phyloP scores from a whole-genome alignment of 2,113 vertebrate genomes.

The Lasiurus borealis region DNA sequence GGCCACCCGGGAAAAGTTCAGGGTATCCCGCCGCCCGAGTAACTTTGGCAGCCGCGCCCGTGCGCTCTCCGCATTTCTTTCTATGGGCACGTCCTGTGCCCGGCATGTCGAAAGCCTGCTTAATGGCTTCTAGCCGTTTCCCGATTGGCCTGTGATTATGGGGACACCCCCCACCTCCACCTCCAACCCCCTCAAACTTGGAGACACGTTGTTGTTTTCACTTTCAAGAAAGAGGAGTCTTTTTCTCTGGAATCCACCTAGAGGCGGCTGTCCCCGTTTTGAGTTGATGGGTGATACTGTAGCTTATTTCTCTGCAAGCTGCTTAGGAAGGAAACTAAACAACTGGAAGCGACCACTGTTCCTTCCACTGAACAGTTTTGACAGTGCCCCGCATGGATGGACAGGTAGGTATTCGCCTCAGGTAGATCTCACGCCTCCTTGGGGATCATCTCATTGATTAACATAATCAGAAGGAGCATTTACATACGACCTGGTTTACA shows the following conservation, averaged over 20 bases:
- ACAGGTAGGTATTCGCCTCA: neutral
- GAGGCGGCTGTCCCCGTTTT: neutral
- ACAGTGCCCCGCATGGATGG: neutral
- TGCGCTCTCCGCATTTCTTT: slow-evolving; percentile 59
- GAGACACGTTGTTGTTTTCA: neutral
- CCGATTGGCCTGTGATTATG: neutral
- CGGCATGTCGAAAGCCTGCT: slow-evolving; percentile 68
- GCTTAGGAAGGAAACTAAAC: slow-evolving; percentile 71
- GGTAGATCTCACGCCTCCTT: neutral
- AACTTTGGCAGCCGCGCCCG: slow-evolving; percentile 65
- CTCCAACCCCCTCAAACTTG: too few species aligned
- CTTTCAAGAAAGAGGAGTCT: neutral
- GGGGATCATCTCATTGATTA: slow-evolving; percentile 14
- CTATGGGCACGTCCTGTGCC: slow-evolving; percentile 78
- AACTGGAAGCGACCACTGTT: slow-evolving; percentile 59
- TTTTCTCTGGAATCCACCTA: slow-evolving; percentile 31
- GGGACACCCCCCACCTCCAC: neutral
- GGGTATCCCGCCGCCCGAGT: slow-evolving; percentile 39
- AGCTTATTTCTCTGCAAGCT: slow-evolving; percentile 31
- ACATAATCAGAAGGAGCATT: neutral
- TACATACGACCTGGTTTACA: slow-evolving; percentile 14
- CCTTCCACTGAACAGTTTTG: neutral
- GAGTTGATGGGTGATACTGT: slow-evolving; percentile 7
- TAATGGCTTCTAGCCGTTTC: slow-evolving; percentile 67
- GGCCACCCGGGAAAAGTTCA: slow-evolving; percentile 64